Percentiles rank a stretch among this genome's conserved stretches.
phyloP scores from a whole-genome alignment of 2,797 vertebrate species.

The Fundulus diaphanus region DNA sequence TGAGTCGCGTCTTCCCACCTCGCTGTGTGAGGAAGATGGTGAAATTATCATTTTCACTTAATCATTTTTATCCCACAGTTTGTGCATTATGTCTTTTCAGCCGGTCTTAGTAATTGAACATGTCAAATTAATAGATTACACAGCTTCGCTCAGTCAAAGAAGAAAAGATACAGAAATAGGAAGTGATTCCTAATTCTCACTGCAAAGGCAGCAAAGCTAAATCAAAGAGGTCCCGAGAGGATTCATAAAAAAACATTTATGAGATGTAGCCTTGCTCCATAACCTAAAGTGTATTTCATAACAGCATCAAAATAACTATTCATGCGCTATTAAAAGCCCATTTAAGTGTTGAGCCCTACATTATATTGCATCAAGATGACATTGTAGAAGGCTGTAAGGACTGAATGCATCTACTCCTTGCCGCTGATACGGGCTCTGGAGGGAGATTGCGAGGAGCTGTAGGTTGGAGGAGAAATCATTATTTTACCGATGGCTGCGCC shows the following conservation, averaged over 20 bases:
- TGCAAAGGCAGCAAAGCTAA: neutral
- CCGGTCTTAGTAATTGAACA: constrained; percentile 9
- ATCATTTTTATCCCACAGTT: constrained; percentile 40
- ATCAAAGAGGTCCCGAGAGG: constrained; percentile 16
- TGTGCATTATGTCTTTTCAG: constrained; percentile 19
- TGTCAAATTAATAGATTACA: constrained; percentile 11
- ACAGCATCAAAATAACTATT: constrained; percentile 42
- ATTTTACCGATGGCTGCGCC: constrained; percentile 66
- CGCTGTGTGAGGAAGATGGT: constrained; percentile 46
- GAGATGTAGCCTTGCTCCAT: constrained; percentile 19
- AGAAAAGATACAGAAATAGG: neutral
- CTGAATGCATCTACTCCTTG: constrained; percentile 45
- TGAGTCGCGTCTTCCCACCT: constrained; percentile 58
- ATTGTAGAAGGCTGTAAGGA: constrained; percentile 40
- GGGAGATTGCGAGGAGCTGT: constrained; percentile 66
- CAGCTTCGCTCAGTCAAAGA: neutral
- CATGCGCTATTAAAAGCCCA: constrained; percentile 30
- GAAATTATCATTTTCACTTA: constrained; percentile 50
- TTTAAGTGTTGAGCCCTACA: constrained; percentile 17
- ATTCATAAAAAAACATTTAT: constrained; percentile 29
- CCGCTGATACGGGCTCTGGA: constrained; percentile 53
- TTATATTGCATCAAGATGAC: constrained; percentile 41
- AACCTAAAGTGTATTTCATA: constrained; percentile 40
- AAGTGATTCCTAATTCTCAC: constrained; percentile 1
- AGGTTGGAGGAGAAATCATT: constrained; percentile 68